Conservation (phyloP, 1,140 invertebrate species). For the Euura lappo region DNA sequence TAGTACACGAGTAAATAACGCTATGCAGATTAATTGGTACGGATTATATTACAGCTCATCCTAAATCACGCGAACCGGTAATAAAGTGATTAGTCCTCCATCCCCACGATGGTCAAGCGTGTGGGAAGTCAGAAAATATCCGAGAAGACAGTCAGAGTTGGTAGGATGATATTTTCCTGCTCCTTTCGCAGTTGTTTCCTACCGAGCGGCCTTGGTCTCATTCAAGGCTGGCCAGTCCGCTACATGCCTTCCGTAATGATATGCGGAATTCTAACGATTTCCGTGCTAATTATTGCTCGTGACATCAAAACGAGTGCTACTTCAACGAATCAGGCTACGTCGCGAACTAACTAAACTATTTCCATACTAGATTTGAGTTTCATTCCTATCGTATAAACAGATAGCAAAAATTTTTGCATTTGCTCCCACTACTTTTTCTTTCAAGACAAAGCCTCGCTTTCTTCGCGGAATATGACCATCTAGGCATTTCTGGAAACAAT, state of each 20-base stretch:
- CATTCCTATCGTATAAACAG: too few species aligned
- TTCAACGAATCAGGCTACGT: too few species aligned
- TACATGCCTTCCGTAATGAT: not conserved
- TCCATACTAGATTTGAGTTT: too few species aligned
- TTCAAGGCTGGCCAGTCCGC: not conserved
- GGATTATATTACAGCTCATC: not conserved
- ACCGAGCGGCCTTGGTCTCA: conserved; percentile 4
- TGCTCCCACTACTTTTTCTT: not conserved
- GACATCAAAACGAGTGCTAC: too few species aligned
- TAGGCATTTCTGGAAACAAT: not conserved
- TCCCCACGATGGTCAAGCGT: not conserved
- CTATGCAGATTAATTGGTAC: not conserved
- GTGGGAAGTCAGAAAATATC: not conserved
- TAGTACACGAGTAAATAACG: not conserved
- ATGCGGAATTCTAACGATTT: not conserved
- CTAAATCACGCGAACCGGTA: not conserved
- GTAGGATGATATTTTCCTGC: not conserved
- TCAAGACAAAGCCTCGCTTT: not conserved
- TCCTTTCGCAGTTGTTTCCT: not conserved
- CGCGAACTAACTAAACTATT: too few species aligned
- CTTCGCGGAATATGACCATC: not conserved
- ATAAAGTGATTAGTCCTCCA: not conserved
- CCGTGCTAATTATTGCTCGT: too few species aligned
- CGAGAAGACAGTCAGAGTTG: not conserved
- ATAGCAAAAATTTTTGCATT: too few species aligned